Percentiles rank a stretch among this genome's conserved stretches.
Conservation (phyloP, 2,888 invertebrate genomes). For the Diploptera punctata region DNA sequence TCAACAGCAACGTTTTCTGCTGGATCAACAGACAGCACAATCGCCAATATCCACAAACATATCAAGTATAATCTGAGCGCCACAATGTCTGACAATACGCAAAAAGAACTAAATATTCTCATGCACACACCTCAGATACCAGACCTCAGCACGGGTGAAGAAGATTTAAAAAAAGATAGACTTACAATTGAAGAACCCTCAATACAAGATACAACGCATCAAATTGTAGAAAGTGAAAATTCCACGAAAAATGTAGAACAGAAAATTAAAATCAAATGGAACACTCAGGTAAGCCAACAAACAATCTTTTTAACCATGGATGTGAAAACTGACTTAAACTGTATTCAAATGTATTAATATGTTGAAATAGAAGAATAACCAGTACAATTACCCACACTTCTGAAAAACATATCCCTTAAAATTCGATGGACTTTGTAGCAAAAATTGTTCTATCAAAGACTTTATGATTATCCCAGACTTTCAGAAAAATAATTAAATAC, state of each 20-base stretch:
- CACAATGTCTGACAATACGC: constrained; percentile 42
- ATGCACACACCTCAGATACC: constrained; percentile 45
- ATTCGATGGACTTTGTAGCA: no score
- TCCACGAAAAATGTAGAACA: no score
- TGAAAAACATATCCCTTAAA: no score
- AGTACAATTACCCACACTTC: no score
- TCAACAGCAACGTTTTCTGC: constrained; percentile 23
- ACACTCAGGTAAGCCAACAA: constrained; percentile 1
- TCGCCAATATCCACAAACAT: constrained; percentile 41
- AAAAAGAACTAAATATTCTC: constrained; percentile 48
- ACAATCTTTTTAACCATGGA: background rate
- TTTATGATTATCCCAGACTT: no score
- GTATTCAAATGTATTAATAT: no score
- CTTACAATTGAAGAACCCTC: background rate
- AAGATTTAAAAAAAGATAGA: constrained; percentile 58
- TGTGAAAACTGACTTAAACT: no score
- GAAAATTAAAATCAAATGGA: constrained; percentile 7
- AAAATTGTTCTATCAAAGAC: no score
- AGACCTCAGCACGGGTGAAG: constrained; percentile 59
- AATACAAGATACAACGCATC: background rate
- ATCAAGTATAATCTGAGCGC: constrained; percentile 40
- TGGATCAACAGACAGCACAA: constrained; percentile 23
- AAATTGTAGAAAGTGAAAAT: no score
- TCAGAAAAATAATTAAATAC: no score
- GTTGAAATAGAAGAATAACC: no score